phyloP scores from a whole-genome alignment of 1,140 invertebrate genomes.

The Latrodectus geometricus region DNA sequence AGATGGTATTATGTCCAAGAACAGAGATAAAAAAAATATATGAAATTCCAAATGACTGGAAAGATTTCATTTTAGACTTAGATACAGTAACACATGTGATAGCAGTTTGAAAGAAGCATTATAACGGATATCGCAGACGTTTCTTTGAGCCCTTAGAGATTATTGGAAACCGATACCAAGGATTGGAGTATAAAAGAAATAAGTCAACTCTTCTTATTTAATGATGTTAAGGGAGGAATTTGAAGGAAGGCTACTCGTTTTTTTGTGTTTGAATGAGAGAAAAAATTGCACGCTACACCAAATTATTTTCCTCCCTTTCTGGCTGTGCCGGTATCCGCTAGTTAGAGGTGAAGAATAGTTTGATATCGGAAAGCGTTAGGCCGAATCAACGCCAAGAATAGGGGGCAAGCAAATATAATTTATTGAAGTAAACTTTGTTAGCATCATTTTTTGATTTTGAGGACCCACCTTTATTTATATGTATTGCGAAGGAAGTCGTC shows the following conservation, averaged over 20 bases:
- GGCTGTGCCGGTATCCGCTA: not conserved
- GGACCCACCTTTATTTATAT: no score
- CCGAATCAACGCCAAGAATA: not conserved
- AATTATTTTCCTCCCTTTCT: constrained; percentile 13
- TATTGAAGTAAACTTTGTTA: not conserved
- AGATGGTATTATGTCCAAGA: no score
- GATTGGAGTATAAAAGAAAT: constrained; percentile 32
- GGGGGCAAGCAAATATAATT: not conserved
- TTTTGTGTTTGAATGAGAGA: constrained; percentile 39
- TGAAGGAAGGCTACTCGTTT: constrained; percentile 35
- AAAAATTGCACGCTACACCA: constrained; percentile 15
- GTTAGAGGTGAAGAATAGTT: constrained; percentile 9
- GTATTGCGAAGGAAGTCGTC: no score
- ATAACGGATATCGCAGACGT: constrained; percentile 38
- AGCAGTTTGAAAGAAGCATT: not conserved
- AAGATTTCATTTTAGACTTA: constrained; percentile 23
- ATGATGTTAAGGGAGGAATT: constrained; percentile 55
- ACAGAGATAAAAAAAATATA: not conserved
- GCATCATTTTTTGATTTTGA: no score
- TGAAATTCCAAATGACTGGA: constrained; percentile 22
- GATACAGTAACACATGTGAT: constrained; percentile 25
- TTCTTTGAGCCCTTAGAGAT: constrained; percentile 30
- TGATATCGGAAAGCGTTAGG: constrained; percentile 17
- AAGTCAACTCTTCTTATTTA: constrained; percentile 45
- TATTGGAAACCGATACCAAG: constrained; percentile 51